Percentiles rank a stretch among this genome's conserved stretches.
Conservation (phyloP, 2,113 vertebrate genomes). For the Oophaga pumilio region DNA sequence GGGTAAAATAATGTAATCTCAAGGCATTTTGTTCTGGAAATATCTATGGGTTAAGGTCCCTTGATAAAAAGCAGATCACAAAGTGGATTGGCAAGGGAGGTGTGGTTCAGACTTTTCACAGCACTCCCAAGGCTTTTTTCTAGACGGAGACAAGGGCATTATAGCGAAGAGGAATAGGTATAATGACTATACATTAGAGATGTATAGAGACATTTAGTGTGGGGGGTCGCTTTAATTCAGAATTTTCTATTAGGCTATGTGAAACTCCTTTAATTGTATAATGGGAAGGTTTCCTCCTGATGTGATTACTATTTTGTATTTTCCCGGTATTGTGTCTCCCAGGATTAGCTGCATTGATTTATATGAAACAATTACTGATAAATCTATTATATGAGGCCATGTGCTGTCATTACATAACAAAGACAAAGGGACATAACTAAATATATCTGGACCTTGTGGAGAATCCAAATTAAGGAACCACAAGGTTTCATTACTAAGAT, state of each 20-base stretch:
- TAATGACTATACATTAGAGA: too few relatives aligned
- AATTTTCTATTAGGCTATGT: neutral
- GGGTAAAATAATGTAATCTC: neutral
- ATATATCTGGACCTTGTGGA: neutral
- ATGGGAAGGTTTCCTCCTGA: neutral
- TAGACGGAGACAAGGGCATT: too few relatives aligned
- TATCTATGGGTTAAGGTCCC: too few relatives aligned
- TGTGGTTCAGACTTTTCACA: too few relatives aligned
- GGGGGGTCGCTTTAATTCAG: neutral
- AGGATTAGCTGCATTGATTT: neutral
- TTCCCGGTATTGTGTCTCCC: neutral
- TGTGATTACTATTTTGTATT: neutral
- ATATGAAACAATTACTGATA: constrained; percentile 10
- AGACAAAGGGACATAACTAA: constrained; percentile 22
- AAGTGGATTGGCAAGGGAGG: too few relatives aligned
- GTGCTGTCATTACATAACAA: constrained; percentile 29
- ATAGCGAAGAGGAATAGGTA: too few relatives aligned
- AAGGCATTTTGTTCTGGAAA: too few relatives aligned
- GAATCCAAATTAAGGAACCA: neutral
- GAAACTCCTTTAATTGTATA: neutral
- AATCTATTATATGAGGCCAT: constrained; percentile 10
- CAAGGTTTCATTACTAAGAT: neutral
- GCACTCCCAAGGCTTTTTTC: too few relatives aligned
- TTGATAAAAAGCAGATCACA: too few relatives aligned
- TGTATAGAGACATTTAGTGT: too few relatives aligned